These are phyloP conservation scores for Microctenopoma steveboyesi DNA, from an alignment of 2,797 vertebrate species.

Conservation along the genomic window DNA sequence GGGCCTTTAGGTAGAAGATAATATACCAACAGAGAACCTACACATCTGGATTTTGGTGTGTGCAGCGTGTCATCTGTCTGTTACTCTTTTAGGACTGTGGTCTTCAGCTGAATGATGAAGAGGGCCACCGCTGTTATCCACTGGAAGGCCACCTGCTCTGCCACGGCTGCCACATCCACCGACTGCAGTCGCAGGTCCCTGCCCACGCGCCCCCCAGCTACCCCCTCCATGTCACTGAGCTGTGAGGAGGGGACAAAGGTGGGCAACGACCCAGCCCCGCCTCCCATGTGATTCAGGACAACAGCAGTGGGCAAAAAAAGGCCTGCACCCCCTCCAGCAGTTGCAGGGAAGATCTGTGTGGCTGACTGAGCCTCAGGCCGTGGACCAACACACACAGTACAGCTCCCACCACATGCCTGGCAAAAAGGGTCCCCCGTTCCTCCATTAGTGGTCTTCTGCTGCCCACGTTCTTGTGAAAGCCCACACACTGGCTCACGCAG, in stretches of 20 bases:
- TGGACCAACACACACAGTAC: constrained; percentile 44
- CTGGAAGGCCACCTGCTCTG: constrained; percentile 94
- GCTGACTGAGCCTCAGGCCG: constrained; percentile 24
- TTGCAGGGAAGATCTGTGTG: constrained; percentile 47
- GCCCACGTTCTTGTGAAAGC: constrained; percentile 53
- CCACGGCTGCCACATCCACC: constrained; percentile 93
- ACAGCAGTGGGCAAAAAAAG: constrained; percentile 25
- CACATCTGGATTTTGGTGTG: background rate
- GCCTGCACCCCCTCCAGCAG: constrained; percentile 33
- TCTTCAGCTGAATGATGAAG: constrained; percentile 96
- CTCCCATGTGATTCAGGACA: constrained; percentile 50
- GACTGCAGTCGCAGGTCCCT: constrained; percentile 85
- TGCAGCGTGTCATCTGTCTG: constrained; percentile 8
- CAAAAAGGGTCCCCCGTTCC: constrained; percentile 31
- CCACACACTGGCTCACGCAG: constrained; percentile 59
- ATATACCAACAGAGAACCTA: background rate
- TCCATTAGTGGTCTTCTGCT: constrained; percentile 49
- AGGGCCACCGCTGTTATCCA: constrained; percentile 96
- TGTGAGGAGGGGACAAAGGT: constrained; percentile 79
- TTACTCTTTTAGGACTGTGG: constrained; percentile 87
- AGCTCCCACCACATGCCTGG: constrained; percentile 55
- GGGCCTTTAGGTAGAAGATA: background rate
- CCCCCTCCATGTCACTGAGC: constrained; percentile 94
- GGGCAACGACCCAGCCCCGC: constrained; percentile 24
- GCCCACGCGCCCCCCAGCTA: constrained; percentile 85